phyloP scores from a whole-genome alignment of 2,113 vertebrate species.

The Acanthochromis polyacanthus region DNA sequence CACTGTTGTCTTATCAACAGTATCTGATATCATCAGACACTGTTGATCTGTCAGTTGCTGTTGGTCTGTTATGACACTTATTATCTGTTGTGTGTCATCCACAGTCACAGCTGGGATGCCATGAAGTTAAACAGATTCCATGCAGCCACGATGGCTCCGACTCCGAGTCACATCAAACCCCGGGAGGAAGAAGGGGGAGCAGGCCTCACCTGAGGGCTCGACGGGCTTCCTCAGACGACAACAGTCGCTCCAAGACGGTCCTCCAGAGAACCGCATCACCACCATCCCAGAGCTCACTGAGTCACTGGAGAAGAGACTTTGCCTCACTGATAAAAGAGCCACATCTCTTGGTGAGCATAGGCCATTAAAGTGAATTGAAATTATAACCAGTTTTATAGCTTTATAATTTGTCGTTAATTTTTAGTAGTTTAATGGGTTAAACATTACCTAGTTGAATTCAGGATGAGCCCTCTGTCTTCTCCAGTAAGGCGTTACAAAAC shows the following conservation, averaged over 20 bases:
- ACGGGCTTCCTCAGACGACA: constrained; percentile 82
- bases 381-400: not conserved
- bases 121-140: constrained; percentile 84
- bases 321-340: constrained; percentile 81
- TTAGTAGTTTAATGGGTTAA: not conserved
- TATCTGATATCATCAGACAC: no score
- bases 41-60: no score
- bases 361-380: not conserved
- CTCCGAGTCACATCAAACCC: constrained; percentile 80
- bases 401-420: not conserved
- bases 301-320: constrained; percentile 87
- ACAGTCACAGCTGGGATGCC: constrained; percentile 86
- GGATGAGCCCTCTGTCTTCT: not conserved
- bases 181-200: constrained; percentile 83
- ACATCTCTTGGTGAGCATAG: constrained; percentile 84
- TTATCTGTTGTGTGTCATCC: not conserved
- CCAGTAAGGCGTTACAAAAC: not conserved
- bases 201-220: constrained; percentile 76
- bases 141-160: constrained; percentile 71
- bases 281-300: constrained; percentile 88
- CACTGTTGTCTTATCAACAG: no score
- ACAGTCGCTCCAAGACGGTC: constrained; percentile 69
- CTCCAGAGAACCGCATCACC: constrained; percentile 77
- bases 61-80: not conserved
- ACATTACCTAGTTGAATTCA: not conserved